phyloP scores from a whole-genome alignment of 2,797 vertebrate genomes.

The Siniperca scherzeri region DNA sequence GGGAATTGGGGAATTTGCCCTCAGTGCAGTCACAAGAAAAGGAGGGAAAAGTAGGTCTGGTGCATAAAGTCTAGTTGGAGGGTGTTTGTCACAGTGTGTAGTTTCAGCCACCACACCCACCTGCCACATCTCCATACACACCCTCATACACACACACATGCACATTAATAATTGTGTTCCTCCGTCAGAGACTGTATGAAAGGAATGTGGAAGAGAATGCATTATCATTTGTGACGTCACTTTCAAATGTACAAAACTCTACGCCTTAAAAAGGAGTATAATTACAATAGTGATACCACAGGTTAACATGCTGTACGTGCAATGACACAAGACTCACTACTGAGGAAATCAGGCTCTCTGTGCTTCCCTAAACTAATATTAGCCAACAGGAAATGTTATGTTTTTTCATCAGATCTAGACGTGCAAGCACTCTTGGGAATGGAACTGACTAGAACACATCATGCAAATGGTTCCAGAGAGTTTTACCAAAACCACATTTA shows the following conservation, averaged over 20 bases:
- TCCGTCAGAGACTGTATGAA: slow-evolving; percentile 4
- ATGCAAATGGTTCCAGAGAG: not conserved
- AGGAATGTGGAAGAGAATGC: slow-evolving; percentile 42
- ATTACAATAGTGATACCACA: slow-evolving; percentile 6
- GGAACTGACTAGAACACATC: not conserved
- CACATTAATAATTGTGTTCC: slow-evolving; percentile 20
- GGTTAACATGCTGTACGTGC: not conserved
- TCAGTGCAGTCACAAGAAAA: slow-evolving; percentile 19
- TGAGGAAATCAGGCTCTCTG: slow-evolving; percentile 13
- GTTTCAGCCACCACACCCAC: slow-evolving; percentile 74
- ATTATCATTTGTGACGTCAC: slow-evolving; percentile 10
- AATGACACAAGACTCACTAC: slow-evolving; percentile 38
- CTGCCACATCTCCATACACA: slow-evolving; percentile 61
- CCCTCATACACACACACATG: slow-evolving; percentile 19
- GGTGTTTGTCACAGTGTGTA: slow-evolving; percentile 45
- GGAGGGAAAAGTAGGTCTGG: slow-evolving; percentile 39
- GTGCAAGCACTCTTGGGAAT: not conserved
- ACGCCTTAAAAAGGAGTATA: not conserved
- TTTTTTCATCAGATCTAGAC: slow-evolving; percentile 10
- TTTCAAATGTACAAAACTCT: slow-evolving; percentile 24
- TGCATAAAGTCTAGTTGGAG: slow-evolving; percentile 27
- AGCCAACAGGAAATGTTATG: slow-evolving; percentile 20
- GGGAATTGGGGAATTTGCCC: slow-evolving; percentile 35
- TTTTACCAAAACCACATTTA: not conserved
- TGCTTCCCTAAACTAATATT: slow-evolving; percentile 44